Percentiles rank a stretch among this genome's conserved stretches.
Conservation (phyloP, 2,113 vertebrate species). For the Brachionichthys hirsutus region DNA sequence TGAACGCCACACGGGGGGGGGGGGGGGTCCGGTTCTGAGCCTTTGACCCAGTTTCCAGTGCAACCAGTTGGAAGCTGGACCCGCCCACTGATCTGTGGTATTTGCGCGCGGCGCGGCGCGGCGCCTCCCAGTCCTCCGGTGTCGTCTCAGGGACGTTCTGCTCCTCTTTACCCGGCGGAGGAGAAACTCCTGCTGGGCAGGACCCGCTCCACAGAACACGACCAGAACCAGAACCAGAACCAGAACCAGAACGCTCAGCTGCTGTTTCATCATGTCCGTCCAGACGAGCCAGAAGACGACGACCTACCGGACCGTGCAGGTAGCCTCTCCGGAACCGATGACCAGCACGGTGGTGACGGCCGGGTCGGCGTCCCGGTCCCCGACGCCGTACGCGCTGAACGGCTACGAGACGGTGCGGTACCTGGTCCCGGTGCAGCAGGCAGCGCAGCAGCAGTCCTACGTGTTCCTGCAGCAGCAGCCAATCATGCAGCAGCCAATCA, state of each 20-base stretch:
- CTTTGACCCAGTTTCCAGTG: slow-evolving; percentile 12
- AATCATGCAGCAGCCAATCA: slow-evolving; percentile 28
- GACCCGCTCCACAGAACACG: too few relatives aligned
- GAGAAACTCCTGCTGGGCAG: too few relatives aligned
- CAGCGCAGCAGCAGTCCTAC: slow-evolving; percentile 39
- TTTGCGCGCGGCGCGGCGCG: too few relatives aligned
- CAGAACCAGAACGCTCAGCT: too few relatives aligned
- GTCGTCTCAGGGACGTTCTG: too few relatives aligned
- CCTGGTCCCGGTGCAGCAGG: slow-evolving; percentile 59
- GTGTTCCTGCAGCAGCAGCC: slow-evolving; percentile 32
- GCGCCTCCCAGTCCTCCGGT: too few relatives aligned
- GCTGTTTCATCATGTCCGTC: slow-evolving; percentile 74
- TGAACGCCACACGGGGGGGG: too few relatives aligned
- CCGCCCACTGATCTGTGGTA: too few relatives aligned
- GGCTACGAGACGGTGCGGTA: slow-evolving; percentile 58
- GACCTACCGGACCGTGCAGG: slow-evolving; percentile 54
- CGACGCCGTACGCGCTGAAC: slow-evolving; percentile 44
- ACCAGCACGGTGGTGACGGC: slow-evolving; percentile 11
- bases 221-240: too few relatives aligned
- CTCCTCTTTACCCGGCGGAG: too few relatives aligned
- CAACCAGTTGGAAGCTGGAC: neutral
- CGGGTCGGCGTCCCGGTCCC: slow-evolving; percentile 8
- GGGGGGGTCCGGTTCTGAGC: too few relatives aligned
- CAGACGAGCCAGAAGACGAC: slow-evolving; percentile 47
- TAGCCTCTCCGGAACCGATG: slow-evolving; percentile 52